These are phyloP conservation scores for Tichodroma muraria DNA, from an alignment of 2,113 vertebrate species.

Conservation along the genomic window DNA sequence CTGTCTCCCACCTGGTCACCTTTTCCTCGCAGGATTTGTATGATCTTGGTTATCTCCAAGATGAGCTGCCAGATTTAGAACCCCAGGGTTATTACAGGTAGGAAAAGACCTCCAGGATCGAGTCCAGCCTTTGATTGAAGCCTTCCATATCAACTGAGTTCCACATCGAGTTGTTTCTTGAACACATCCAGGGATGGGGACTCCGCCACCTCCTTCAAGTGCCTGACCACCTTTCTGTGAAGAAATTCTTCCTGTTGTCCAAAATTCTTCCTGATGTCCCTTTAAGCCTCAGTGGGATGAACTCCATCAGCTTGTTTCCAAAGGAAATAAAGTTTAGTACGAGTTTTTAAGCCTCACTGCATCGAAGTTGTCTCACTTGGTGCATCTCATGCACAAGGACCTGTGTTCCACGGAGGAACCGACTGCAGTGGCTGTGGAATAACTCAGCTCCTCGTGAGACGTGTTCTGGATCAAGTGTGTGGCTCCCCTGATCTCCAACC, in stretches of 20 bases:
- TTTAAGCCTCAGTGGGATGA: not conserved
- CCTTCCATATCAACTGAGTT: not conserved
- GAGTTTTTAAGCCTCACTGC: not conserved
- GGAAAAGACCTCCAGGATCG: not conserved
- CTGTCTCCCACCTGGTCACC: not conserved
- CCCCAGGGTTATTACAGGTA: not conserved
- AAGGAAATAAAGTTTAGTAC: not conserved
- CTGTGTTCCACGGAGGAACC: not conserved
- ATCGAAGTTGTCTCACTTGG: not conserved
- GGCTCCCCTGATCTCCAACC: not conserved
- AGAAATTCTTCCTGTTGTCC: not conserved
- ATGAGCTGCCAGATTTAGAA: not conserved
- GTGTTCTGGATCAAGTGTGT: not conserved
- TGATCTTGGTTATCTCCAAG: not conserved
- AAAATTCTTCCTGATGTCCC: not conserved
- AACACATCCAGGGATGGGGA: not conserved
- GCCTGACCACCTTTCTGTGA: not conserved
- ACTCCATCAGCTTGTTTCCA: not conserved
- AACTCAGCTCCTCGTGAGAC: not conserved
- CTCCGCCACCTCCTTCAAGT: not conserved
- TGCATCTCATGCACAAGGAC: fast-evolving
- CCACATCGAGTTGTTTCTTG: not conserved
- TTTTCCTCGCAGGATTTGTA: not conserved
- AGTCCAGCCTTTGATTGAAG: not conserved
- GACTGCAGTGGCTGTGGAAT: not conserved